Conservation (phyloP, 2,888 invertebrate genomes). For the Clistopyga incitator region DNA sequence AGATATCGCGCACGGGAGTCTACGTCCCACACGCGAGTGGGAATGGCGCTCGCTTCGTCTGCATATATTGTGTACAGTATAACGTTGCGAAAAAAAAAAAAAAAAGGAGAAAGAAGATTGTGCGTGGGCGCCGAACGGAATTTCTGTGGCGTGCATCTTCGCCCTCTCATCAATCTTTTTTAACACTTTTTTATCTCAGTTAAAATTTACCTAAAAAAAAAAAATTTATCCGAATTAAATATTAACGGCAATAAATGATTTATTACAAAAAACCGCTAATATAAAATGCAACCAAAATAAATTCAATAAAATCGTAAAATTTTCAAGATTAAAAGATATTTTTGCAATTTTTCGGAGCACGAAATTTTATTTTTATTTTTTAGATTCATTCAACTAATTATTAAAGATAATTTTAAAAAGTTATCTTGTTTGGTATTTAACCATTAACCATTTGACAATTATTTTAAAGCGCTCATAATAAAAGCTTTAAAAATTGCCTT, state of each 20-base stretch:
- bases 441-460: too few relatives aligned
- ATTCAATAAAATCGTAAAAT: too few relatives aligned
- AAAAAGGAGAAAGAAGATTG: slow-evolving; percentile 15
- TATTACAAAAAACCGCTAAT: background rate
- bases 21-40: slow-evolving; percentile 42
- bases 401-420: too few relatives aligned
- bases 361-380: too few relatives aligned
- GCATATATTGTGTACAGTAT: slow-evolving; percentile 16
- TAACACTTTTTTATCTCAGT: background rate
- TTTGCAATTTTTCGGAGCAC: too few relatives aligned
- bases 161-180: slow-evolving; percentile 16
- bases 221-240: background rate
- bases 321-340: too few relatives aligned
- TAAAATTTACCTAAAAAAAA: background rate
- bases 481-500: too few relatives aligned
- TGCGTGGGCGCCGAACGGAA: slow-evolving; percentile 28
- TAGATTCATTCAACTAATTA: too few relatives aligned
- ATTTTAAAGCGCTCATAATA: too few relatives aligned
- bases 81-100: slow-evolving; percentile 24
- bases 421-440: too few relatives aligned
- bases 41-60: slow-evolving; percentile 23
- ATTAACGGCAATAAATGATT: background rate
- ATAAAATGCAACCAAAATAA: too few relatives aligned
- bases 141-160: background rate
- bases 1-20: slow-evolving; percentile 30